Evolutionary conservation across 1,140 invertebrate genomes (phyloP), one percentile per base, ranked within the genome.

Genomic region (Lasaia peninsularis): DNA sequence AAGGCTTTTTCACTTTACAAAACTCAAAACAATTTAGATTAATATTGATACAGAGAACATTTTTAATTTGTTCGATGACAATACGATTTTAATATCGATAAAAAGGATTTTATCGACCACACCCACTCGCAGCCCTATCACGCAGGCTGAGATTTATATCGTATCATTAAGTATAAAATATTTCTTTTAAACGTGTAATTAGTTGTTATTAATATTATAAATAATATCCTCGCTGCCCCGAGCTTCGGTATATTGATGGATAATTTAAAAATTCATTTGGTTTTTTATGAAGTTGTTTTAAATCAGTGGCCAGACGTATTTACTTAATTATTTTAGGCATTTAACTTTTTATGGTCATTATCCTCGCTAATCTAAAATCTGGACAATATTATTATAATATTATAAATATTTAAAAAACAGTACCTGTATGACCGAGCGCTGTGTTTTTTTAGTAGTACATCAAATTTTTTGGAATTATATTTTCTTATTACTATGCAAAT

Each of bases 151-250:
- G 85, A 88, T 88, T 88, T 86, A 88, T 86, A 88, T 83, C 79
- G 65, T 73, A 77, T 86, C 85, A 88, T 88, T 88, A 85, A 75
- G 75, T 77, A 86, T 85, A 88, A 86, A 86, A 88, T 88, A 88
- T 88, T 88, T 88, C 82, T 84, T 80, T 86, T 82, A 85, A 85
- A 78, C 72, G 68, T 86, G 85, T 88, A 80, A 88, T 88, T 88
- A 88, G 79, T 67, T 81, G 81, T 83, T 86, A 88, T 88, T 88
- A 88, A 88, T 86, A 88, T 85, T 84, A 77, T 85, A 85, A 88
- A 88, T 83, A 85, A 85, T 77, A 75, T 69, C 60, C 56, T 54
- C 35, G 51, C 65, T 56, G 68, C 67, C 75, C 55, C 54, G 24
- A 66, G 65, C 58, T 40, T 37, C 37, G 37, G 56, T 11, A 44